Evolutionary conservation across 2,113 vertebrate species (phyloP).

Genomic region (Chaetops frenatus): DNA sequence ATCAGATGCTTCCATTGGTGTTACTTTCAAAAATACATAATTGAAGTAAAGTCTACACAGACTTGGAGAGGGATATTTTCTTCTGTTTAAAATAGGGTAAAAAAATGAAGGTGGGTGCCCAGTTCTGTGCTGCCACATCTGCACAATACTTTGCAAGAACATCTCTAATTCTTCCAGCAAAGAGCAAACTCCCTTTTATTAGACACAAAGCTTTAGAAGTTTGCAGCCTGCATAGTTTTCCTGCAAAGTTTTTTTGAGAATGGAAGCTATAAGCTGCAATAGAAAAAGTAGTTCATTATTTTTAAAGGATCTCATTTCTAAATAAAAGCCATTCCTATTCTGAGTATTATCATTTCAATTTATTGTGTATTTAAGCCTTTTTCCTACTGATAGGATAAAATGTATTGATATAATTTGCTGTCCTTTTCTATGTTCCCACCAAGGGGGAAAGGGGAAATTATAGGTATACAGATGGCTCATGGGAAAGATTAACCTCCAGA

Average conservation of each 20-base stretch:
- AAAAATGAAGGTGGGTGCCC: neutral
- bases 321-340: neutral
- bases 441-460: neutral
- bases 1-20: neutral
- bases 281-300: neutral
- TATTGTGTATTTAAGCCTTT: neutral
- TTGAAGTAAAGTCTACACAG: neutral
- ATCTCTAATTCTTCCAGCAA: neutral
- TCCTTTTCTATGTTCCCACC: neutral
- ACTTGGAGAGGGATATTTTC: neutral
- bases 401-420: neutral
- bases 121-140: neutral
- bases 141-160: neutral
- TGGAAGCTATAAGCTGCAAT: neutral
- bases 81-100: neutral
- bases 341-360: neutral
- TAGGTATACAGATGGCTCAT: neutral
- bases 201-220: neutral
- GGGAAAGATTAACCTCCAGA: neutral
- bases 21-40: neutral
- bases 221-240: neutral
- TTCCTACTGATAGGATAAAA: neutral
- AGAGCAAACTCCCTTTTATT: neutral
- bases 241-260: neutral
- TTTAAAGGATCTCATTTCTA: neutral